Evolutionary conservation across 2,888 invertebrate genomes (phyloP).

Genomic region (Dendrolimus pini): DNA sequence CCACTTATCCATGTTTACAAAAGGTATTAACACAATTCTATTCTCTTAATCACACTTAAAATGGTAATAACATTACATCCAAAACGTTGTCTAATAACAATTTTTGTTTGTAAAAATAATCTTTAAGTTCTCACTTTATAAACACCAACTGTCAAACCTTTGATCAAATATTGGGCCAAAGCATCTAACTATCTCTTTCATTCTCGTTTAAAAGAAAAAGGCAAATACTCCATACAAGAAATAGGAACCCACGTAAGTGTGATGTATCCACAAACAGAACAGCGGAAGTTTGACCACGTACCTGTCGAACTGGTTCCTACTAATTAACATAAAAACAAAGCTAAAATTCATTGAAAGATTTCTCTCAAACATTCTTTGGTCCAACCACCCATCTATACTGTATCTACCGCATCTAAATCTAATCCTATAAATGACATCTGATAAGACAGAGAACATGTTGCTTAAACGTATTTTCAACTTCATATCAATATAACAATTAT

Average conservation of each 20-base stretch:
- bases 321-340: conserved; percentile 74
- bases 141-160: conserved; percentile 14
- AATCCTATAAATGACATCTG: conserved; percentile 73
- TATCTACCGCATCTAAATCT: conserved; percentile 68
- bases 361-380: conserved; percentile 60
- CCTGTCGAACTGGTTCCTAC: conserved; percentile 46
- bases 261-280: conserved; percentile 47
- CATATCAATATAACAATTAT: conserved; percentile 8
- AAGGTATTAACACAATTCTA: conserved; percentile 24
- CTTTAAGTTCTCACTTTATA: conserved; percentile 30
- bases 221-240: conserved; percentile 14
- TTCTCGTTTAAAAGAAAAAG: conserved; percentile 13
- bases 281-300: conserved; percentile 58
- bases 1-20: conserved; percentile 21
- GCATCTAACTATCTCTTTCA: conserved; percentile 17
- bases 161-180: conserved; percentile 1
- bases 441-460: conserved; percentile 52
- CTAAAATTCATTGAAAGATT: conserved; percentile 64
- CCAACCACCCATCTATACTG: conserved; percentile 54
- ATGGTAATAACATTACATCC: conserved; percentile 19
- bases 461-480: conserved; percentile 22
- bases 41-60: conserved; percentile 29
- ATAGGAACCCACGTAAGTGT: conserved; percentile 38
- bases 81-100: conserved; percentile 13
- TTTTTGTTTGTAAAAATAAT: conserved; percentile 41